These are phyloP conservation scores for Peribatodes rhomboidaria DNA, from an alignment of 2,888 invertebrate genomes.

Conservation along the genomic window DNA sequence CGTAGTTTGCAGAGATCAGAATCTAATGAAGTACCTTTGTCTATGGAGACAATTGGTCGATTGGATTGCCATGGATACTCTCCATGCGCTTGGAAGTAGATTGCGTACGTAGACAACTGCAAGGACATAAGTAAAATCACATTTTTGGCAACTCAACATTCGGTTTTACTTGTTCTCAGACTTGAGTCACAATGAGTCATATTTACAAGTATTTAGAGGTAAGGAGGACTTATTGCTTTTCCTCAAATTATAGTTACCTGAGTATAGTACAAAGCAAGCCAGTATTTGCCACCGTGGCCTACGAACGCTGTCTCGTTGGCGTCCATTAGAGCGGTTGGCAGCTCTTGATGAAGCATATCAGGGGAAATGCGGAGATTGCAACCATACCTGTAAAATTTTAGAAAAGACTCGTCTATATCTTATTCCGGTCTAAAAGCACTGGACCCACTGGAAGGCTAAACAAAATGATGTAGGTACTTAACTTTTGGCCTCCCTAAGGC, in stretches of 20 bases:
- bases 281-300: constrained; percentile 80
- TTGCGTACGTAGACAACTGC: constrained; percentile 79
- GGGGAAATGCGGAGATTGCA: constrained; percentile 79
- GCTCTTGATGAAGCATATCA: constrained; percentile 68
- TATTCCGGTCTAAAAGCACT: too few species aligned
- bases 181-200: too few species aligned
- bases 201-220: too few species aligned
- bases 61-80: constrained; percentile 83
- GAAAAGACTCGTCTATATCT: too few species aligned
- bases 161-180: not conserved
- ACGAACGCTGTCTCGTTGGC: constrained; percentile 81
- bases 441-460: too few species aligned
- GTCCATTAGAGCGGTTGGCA: constrained; percentile 69
- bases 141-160: not conserved
- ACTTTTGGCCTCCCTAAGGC: too few species aligned
- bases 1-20: too few species aligned
- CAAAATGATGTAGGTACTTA: too few species aligned
- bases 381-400: constrained; percentile 71
- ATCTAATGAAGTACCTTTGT: constrained; percentile 68
- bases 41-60: constrained; percentile 70
- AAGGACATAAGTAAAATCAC: constrained; percentile 39
- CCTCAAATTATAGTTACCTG: constrained; percentile 59
- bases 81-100: constrained; percentile 82
- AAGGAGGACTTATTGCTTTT: too few species aligned
- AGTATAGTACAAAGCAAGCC: constrained; percentile 79